Base-by-base conservation (phyloP, 2,113 vertebrate genomes). In the Hippocampus zosterae region DNA sequence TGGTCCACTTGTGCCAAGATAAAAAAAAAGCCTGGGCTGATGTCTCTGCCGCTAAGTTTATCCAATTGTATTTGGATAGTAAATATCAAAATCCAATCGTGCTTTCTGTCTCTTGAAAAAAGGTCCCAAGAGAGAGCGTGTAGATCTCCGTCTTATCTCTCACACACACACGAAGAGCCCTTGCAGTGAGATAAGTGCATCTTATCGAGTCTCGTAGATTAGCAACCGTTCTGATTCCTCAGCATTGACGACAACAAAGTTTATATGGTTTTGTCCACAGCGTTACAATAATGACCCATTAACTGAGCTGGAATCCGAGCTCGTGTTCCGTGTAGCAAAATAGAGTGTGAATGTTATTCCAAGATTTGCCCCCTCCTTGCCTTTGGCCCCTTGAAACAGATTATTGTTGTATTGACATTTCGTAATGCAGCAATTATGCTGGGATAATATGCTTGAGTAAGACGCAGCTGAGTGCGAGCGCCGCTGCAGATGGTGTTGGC, bases 141-240 rank as follows among this genome's bases (percentile, higher is more conserved):
- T 16, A 71, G 66, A 70, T 52, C 46, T 10, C 60, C 2, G 57
- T 40, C 41, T 40, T 62, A 64, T 42, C 1, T 37, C 64, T 15
- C 29, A 52, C 56, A 46, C 60, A 46, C 60, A 52, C 71, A 67
- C 37, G 60, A 65, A 80, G 71, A 77, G 60, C 86, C 79, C 69
- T 46, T 50, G 73, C 48, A 66, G 40, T 74, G 75, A 72, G 83
- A 89, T 88, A 84, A 2, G 70, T 25, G 7, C 50, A 64, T 83
- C 84, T 88, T 87, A 89, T 89, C 83, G 72, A 11, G 52, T 71
- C 78, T 72, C 59, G 65, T 68, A 84, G 75, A 75, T 27, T 3
- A 33, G 25, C 56, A 60, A 60, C 15, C 37, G 12, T 65, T n/a
- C 23, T 25, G 40, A 65, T 65, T 65, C 40, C 4, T 65, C 62